Percentiles rank a stretch among this genome's conserved stretches.
Conservation (phyloP, 2,113 vertebrate species). For the Proterorhinus semilunaris region DNA sequence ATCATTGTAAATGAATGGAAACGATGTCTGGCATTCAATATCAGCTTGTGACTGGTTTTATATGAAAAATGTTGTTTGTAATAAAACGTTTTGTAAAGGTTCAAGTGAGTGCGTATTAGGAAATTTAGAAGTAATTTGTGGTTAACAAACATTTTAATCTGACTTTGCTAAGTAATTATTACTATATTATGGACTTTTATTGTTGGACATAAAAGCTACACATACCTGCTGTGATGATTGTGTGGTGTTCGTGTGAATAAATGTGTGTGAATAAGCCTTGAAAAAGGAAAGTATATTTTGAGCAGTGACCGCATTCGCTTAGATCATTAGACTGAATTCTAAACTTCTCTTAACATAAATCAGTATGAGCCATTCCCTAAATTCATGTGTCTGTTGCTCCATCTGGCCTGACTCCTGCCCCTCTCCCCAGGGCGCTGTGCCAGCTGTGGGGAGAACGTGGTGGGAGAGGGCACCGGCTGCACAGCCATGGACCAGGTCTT, state of each 20-base stretch:
- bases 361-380: constrained; percentile 12
- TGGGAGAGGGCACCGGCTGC: constrained; percentile 95
- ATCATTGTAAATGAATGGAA: background rate
- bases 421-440: constrained; percentile 86
- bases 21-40: background rate
- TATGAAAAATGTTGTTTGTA: background rate
- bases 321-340: background rate
- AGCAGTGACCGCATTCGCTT: too few species aligned
- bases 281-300: too few species aligned
- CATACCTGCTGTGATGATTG: too few species aligned
- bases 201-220: too few species aligned
- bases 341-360: constrained; percentile 7
- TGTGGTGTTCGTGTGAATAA: too few species aligned
- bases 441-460: constrained; percentile 94
- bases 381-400: constrained; percentile 7
- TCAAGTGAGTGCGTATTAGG: background rate
- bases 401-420: constrained; percentile 29
- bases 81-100: background rate
- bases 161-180: too few species aligned
- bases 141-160: too few species aligned
- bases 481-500: constrained; percentile 99
- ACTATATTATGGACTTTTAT: too few species aligned
- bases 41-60: background rate
- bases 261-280: too few species aligned
- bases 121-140: too few species aligned